phyloP scores from a whole-genome alignment of 2,888 invertebrate species.

The Drosophila pseudotalamancana region DNA sequence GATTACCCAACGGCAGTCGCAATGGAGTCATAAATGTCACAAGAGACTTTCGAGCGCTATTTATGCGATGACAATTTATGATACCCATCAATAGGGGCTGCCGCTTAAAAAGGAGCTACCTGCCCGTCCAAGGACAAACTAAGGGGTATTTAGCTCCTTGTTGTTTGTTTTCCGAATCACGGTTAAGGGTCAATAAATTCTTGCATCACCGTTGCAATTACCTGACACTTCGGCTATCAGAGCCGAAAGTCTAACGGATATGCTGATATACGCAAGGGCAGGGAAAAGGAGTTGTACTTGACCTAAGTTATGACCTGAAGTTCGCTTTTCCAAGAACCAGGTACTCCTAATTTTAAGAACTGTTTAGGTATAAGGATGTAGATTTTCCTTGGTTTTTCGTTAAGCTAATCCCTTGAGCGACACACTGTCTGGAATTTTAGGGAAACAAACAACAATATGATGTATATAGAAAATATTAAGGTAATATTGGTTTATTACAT shows the following conservation, averaged over 20 bases:
- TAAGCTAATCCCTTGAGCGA: constrained; percentile 28
- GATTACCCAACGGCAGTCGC: constrained; percentile 54
- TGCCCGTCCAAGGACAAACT: constrained; percentile 7
- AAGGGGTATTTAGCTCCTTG: constrained; percentile 17
- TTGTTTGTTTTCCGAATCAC: constrained; percentile 53
- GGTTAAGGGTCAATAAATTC: constrained; percentile 75
- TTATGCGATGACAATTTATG: constrained; percentile 81
- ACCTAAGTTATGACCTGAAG: constrained; percentile 53
- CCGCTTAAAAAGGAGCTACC: constrained; percentile 26
- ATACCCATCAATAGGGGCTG: constrained; percentile 58
- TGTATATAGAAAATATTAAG: constrained; percentile 12
- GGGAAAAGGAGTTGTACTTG: constrained; percentile 25
- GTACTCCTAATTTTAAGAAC: background rate
- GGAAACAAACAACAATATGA: constrained; percentile 35
- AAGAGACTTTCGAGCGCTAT: constrained; percentile 66
- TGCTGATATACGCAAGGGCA: constrained; percentile 26
- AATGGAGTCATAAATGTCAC: constrained; percentile 81
- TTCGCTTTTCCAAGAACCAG: constrained; percentile 35
- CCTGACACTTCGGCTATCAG: constrained; percentile 58
- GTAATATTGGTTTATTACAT: constrained; percentile 69
- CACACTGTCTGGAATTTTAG: constrained; percentile 50
- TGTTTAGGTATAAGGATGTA: background rate
- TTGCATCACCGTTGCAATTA: constrained; percentile 67
- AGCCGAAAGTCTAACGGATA: constrained; percentile 39
- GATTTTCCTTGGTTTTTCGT: background rate